Conservation (phyloP, 2,113 vertebrate species). For the Ochotona curzoniae region DNA sequence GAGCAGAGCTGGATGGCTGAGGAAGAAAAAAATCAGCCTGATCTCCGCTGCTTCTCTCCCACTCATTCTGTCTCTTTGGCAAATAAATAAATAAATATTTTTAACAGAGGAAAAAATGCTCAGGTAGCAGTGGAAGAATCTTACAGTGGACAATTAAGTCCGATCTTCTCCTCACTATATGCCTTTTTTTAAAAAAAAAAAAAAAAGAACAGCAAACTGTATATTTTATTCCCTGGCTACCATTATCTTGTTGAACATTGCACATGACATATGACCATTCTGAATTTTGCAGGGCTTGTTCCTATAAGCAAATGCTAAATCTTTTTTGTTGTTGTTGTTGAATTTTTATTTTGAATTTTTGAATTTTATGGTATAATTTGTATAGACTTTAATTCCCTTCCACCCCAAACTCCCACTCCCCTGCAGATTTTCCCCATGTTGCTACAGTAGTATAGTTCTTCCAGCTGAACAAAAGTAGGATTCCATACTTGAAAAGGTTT, state of each 20-base stretch:
- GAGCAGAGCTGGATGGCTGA: neutral
- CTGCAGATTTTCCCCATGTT: too few species aligned
- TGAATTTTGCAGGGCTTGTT: neutral
- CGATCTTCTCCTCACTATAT: neutral
- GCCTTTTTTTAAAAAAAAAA: constrained; percentile 1
- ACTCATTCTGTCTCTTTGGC: too few species aligned
- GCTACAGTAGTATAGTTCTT: too few species aligned
- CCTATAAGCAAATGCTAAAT: constrained; percentile 18
- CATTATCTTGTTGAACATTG: neutral
- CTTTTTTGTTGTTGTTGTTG: neutral
- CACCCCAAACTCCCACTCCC: too few species aligned
- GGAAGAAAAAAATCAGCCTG: neutral
- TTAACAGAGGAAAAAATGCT: neutral
- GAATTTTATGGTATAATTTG: too few species aligned
- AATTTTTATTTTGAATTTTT: too few species aligned
- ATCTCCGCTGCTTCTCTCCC: too few species aligned
- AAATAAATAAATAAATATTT: too few species aligned
- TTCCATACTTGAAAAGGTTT: neutral
- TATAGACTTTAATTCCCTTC: too few species aligned
- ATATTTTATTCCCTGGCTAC: neutral
- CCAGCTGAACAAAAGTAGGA: too few species aligned
- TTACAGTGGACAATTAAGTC: neutral
- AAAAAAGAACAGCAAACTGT: neutral
- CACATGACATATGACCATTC: neutral
- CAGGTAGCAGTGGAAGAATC: neutral